These are phyloP conservation scores for Rattus rattus DNA, from an alignment of 2,113 vertebrate genomes.

Conservation along the genomic window DNA sequence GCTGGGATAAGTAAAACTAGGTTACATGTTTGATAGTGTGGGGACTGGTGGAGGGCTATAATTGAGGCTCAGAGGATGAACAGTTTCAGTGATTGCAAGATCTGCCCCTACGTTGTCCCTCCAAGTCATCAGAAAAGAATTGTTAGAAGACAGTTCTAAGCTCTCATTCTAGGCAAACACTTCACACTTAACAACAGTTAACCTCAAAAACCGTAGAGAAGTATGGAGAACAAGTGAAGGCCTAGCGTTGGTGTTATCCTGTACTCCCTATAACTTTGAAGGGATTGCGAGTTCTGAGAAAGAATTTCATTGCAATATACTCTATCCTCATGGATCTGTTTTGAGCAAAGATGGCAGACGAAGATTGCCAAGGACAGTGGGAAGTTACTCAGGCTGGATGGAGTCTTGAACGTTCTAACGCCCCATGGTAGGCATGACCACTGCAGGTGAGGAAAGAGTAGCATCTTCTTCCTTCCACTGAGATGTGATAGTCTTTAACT, in stretches of 20 bases:
- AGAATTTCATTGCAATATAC: constrained; percentile 56
- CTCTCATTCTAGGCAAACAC: neutral
- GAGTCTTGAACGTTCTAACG: constrained; percentile 85
- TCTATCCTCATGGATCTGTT: constrained; percentile 68
- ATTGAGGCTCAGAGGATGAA: constrained; percentile 39
- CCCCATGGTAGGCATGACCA: constrained; percentile 99
- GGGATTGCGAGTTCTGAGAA: constrained; percentile 59
- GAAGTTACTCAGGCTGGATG: constrained; percentile 56
- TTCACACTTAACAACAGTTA: constrained; percentile 58
- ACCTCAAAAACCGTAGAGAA: constrained; percentile 41
- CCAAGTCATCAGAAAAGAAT: constrained; percentile 25
- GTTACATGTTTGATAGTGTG: neutral
- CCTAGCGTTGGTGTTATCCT: constrained; percentile 48
- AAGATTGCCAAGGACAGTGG: constrained; percentile 56
- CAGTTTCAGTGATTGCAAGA: constrained; percentile 5
- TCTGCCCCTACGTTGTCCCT: neutral
- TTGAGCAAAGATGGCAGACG: constrained; percentile 70
- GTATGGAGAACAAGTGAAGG: constrained; percentile 69
- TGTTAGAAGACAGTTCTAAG: constrained; percentile 58
- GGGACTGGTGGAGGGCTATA: neutral
- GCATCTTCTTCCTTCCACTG: constrained; percentile 99
- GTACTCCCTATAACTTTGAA: constrained; percentile 50
- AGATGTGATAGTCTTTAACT: constrained; percentile 96
- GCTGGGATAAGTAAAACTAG: constrained; percentile 12
- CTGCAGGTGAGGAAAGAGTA: constrained; percentile 84